These are phyloP conservation scores for Zele albiditarsus DNA, from an alignment of 2,888 invertebrate genomes.

Conservation along the genomic window DNA sequence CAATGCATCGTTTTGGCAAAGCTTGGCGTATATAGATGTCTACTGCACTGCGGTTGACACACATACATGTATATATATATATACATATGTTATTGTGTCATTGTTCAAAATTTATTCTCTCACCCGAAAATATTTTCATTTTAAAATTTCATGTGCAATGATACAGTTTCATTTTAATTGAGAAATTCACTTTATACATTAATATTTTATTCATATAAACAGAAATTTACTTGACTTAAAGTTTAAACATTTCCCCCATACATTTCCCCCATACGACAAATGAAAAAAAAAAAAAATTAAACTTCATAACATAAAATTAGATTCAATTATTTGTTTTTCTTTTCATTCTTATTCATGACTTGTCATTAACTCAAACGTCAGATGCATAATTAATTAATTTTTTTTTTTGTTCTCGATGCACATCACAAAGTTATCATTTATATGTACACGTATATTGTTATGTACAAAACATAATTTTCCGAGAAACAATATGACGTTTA, in stretches of 20 bases:
- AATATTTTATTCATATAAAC: too few relatives aligned
- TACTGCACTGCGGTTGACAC: not conserved
- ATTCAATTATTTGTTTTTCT: too few relatives aligned
- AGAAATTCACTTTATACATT: too few relatives aligned
- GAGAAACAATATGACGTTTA: too few relatives aligned
- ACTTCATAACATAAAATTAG: too few relatives aligned
- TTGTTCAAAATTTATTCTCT: not conserved
- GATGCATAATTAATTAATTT: not conserved
- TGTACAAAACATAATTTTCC: too few relatives aligned
- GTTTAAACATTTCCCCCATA: too few relatives aligned
- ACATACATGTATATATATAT: not conserved
- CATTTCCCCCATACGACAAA: too few relatives aligned
- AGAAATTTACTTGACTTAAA: too few relatives aligned
- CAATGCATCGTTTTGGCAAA: not conserved
- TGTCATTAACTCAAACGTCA: slow-evolving; percentile 1
- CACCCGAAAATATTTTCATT: slow-evolving; percentile 1
- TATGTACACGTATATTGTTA: not conserved
- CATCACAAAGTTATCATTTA: not conserved
- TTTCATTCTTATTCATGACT: too few relatives aligned
- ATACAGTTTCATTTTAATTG: not conserved
- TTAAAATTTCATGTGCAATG: not conserved
- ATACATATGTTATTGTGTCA: slow-evolving; percentile 5
- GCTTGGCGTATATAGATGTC: not conserved
- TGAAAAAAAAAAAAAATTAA: too few relatives aligned
- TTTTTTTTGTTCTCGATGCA: not conserved